phyloP scores from a whole-genome alignment of 2,888 invertebrate species.

The Emmelina monodactyla region DNA sequence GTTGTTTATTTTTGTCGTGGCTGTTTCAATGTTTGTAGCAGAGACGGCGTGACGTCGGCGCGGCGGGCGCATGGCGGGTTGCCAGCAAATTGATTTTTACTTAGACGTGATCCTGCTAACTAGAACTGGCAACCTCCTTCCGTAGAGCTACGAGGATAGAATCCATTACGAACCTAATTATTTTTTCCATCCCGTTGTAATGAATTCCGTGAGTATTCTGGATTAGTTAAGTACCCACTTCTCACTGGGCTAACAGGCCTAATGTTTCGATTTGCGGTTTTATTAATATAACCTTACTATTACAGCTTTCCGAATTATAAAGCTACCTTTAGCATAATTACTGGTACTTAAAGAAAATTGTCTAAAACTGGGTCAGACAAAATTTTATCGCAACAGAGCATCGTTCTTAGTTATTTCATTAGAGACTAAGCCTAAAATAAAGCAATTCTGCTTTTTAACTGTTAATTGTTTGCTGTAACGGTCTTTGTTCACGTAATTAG shows the following conservation, averaged over 20 bases:
- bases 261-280: too few species aligned
- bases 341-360: too few species aligned
- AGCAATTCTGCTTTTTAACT: constrained; percentile 40
- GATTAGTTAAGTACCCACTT: too few species aligned
- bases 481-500: constrained; percentile 29
- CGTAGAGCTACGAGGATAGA: too few species aligned
- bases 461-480: constrained; percentile 37
- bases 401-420: constrained; percentile 24
- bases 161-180: too few species aligned
- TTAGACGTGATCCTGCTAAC: constrained; percentile 24
- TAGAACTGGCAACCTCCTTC: constrained; percentile 8
- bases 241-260: too few species aligned
- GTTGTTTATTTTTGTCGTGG: not conserved
- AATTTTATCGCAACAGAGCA: constrained; percentile 6
- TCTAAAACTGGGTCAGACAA: not conserved
- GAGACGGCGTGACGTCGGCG: constrained; percentile 10
- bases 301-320: too few species aligned
- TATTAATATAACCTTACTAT: too few species aligned
- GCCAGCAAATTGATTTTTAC: constrained; percentile 40
- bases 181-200: too few species aligned
- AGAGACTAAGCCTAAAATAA: constrained; percentile 33
- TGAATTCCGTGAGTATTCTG: too few species aligned
- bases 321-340: too few species aligned
- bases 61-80: constrained; percentile 22
- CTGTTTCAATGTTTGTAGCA: constrained; percentile 1